phyloP scores from a whole-genome alignment of 2,113 vertebrate species.

The Ascaphus truei region DNA sequence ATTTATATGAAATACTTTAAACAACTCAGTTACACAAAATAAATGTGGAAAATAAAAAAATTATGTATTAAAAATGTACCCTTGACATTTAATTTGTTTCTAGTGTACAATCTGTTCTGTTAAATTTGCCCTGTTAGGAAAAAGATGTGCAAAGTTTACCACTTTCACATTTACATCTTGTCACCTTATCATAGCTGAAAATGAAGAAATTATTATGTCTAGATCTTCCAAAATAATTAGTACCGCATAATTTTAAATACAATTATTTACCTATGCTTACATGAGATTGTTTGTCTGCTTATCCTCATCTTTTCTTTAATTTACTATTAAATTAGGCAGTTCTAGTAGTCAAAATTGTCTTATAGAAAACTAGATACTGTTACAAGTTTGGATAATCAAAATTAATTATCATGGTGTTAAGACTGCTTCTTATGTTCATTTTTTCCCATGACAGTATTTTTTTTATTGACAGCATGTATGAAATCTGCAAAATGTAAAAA shows the following conservation, averaged over 20 bases:
- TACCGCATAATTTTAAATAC: constrained; percentile 26
- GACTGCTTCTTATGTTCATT: too few species aligned
- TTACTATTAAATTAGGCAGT: too few species aligned
- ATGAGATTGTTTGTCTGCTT: too few species aligned
- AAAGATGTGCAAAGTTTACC: constrained; percentile 7
- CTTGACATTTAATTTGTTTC: constrained; percentile 6
- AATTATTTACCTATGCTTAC: constrained; percentile 7
- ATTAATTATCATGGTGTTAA: too few species aligned
- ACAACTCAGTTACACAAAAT: neutral
- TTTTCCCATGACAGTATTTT: too few species aligned
- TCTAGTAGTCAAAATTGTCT: too few species aligned
- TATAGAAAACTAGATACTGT: too few species aligned
- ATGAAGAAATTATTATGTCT: constrained; percentile 28
- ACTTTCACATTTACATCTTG: constrained; percentile 8
- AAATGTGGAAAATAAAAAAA: constrained; percentile 16
- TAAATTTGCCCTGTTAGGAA: neutral
- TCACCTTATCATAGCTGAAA: constrained; percentile 31
- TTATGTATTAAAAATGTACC: neutral
- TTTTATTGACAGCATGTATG: too few species aligned
- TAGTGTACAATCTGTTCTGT: neutral
- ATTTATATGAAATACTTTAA: too few species aligned
- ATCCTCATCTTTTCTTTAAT: too few species aligned
- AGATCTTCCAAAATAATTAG: constrained; percentile 26
- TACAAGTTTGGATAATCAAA: too few species aligned
- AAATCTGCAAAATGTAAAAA: too few species aligned